A percentile compares a stretch with the other conserved stretches of the same genome.
phyloP scores from a whole-genome alignment of 2,113 vertebrate species.

The mouse (Mus musculus) region GRCm39 chr16:65261001-65261500 shows the following conservation, averaged over 20 bases:
- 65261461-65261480: neutral
- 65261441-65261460: neutral
- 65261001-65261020: slow-evolving; percentile 27
- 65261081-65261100: neutral
- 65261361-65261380: slow-evolving; percentile 44
- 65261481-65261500: slow-evolving; percentile 8
- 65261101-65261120: neutral
- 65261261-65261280: slow-evolving; percentile 37
- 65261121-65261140: slow-evolving; percentile 10
- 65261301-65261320: slow-evolving; percentile 46
- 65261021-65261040: neutral
- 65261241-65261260: slow-evolving; percentile 30
- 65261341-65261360: slow-evolving; percentile 40
- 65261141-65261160: slow-evolving; percentile 19
- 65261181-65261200: slow-evolving; percentile 27
- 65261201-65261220: slow-evolving; percentile 50
- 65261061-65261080: slow-evolving; percentile 3
- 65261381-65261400: slow-evolving; percentile 53
- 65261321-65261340: neutral
- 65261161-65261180: slow-evolving; percentile 3
- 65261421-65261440: neutral
- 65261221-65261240: slow-evolving; percentile 49
- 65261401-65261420: slow-evolving; percentile 39
- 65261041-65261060: neutral
- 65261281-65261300: slow-evolving; percentile 56